Percentiles rank a stretch among this genome's conserved stretches.
phyloP scores from a whole-genome alignment of 2,888 invertebrate genomes.

The Netelia melanura region DNA sequence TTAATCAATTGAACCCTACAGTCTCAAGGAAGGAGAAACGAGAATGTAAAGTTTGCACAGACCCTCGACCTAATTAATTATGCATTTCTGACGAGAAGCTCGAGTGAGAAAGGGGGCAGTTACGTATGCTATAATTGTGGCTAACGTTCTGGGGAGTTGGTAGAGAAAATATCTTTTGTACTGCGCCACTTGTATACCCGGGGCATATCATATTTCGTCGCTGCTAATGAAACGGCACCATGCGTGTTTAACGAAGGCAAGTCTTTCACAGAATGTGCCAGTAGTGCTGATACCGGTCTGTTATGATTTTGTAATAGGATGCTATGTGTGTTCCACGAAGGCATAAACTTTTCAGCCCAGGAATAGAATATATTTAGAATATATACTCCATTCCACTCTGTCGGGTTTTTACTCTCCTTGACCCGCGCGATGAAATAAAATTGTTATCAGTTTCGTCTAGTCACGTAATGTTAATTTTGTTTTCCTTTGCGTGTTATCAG shows the following conservation, averaged over 20 bases:
- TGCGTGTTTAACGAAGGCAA: neutral
- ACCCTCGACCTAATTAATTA: conserved; percentile 5
- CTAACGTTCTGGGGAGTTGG: conserved; percentile 4
- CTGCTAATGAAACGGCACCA: conserved; percentile 21
- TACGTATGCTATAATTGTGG: conserved; percentile 11
- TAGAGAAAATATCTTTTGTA: conserved; percentile 22
- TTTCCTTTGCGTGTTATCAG: conserved; percentile 27
- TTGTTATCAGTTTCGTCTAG: conserved; percentile 3
- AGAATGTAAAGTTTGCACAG: conserved; percentile 4
- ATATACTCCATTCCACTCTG: neutral
- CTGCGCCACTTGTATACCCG: neutral
- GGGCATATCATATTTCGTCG: conserved; percentile 46
- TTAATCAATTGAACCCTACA: too few relatives aligned
- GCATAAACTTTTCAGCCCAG: neutral
- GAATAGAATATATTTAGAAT: conserved; percentile 8
- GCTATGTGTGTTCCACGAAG: neutral
- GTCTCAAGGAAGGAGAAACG: too few relatives aligned
- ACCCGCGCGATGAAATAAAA: neutral
- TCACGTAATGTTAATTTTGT: conserved; percentile 11
- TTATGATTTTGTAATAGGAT: conserved; percentile 2
- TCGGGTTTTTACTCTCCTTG: neutral
- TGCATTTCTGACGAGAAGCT: neutral
- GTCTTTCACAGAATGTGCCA: neutral
- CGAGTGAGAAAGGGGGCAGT: conserved; percentile 22
- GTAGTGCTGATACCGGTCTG: neutral